These are phyloP conservation scores for Chesias legatella DNA, from an alignment of 2,888 invertebrate species.

Conservation along the genomic window DNA sequence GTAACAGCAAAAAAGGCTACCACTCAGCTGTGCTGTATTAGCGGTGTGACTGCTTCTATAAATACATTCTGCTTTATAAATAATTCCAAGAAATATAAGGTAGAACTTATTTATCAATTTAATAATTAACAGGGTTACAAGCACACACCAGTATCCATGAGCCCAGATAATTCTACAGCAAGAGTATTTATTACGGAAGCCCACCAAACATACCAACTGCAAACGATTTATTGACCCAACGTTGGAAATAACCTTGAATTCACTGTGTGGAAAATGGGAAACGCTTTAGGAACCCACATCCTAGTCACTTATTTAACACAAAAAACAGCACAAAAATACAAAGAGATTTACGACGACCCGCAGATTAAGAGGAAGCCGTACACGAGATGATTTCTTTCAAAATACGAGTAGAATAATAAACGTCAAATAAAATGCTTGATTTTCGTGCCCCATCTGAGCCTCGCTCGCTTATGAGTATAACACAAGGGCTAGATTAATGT, in stretches of 20 bases:
- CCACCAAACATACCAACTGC: constrained; percentile 14
- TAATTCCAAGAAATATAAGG: too few relatives aligned
- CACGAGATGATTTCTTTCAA: constrained; percentile 7
- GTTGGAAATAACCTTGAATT: constrained; percentile 9
- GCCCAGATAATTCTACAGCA: constrained; percentile 16
- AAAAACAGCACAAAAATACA: constrained; percentile 5
- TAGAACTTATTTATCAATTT: too few relatives aligned
- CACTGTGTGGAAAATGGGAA: constrained; percentile 1
- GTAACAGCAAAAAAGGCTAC: too few relatives aligned
- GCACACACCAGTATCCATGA: constrained; percentile 15
- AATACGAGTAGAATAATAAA: constrained; percentile 15
- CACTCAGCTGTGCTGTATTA: too few relatives aligned
- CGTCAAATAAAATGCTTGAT: constrained; percentile 6
- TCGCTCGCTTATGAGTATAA: constrained; percentile 13
- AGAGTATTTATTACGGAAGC: constrained; percentile 18
- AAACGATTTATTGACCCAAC: constrained; percentile 16
- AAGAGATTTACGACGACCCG: constrained; percentile 8
- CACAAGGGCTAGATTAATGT: constrained; percentile 13
- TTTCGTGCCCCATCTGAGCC: constrained; percentile 4
- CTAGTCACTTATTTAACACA: background rate
- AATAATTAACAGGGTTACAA: constrained; percentile 24
- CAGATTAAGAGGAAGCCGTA: constrained; percentile 4
- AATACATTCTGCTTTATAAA: too few relatives aligned
- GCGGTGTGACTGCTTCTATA: too few relatives aligned
- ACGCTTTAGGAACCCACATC: background rate